Evolutionary conservation across 2,113 vertebrate species (phyloP), one percentile per base, ranked within the genome.

Genomic region (Plotosus lineatus): DNA sequence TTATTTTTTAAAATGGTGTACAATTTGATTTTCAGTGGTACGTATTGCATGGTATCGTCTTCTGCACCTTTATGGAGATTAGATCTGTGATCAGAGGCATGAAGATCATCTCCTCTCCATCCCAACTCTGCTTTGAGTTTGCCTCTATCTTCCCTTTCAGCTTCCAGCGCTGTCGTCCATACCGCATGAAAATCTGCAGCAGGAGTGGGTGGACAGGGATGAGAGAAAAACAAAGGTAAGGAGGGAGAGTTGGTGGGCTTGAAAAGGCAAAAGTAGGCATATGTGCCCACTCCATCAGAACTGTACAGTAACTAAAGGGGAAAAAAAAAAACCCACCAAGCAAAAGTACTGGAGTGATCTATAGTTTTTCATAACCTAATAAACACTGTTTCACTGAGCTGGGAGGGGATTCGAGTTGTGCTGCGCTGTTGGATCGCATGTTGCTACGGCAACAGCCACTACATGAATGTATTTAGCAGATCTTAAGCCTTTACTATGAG

Each of bases 51-150:
- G 21, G 3, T 3, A 61, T 44, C 51, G 31, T 58, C 36, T 69
- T 36, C 28, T 28, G 3, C 90, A 99, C 98, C 96, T 99, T 99
- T 90, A 99, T 99, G 89, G 96, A 97, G 82, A 99, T 98, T 68
- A 99, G 92, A 23, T 97, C 97, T 0, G 93, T 91, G 80, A 98
- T 94, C 80, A 98, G 94, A 11, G 98, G 98, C 87, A 97, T 91
- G 86, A 99, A 98, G 81, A 98, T 87, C 89, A 94, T 96, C 86
- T 99, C 96, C 42, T 98, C 98, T 82, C 96, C 96, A 0, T 99
- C 97, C 98, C 98, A 99, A 85, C 95, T 99, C 87, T 99, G 98
- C 78, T 95, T 95, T 88, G 96, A 97, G 28, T 98, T 97, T n/a
- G 95, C 93, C 89, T 99, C 98, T 79, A 99, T 99, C 87, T 91